Base-by-base conservation (phyloP, 2,888 invertebrate species). In the Cancer borealis region DNA sequence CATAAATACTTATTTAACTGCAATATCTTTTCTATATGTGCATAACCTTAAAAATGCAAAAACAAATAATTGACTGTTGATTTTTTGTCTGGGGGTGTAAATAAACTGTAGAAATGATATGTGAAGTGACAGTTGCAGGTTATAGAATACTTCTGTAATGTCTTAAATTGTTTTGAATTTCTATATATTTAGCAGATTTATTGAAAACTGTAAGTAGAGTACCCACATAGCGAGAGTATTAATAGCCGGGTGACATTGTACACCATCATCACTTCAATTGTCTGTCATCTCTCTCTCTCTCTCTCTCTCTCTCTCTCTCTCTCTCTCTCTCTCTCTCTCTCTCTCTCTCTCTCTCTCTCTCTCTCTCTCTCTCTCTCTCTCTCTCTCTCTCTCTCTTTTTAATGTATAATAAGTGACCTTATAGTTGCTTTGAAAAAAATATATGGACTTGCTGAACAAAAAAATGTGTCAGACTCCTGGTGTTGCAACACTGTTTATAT, bases 301-400 rank as follows among this genome's bases (percentile, higher is more conserved):
- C 60, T 60, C 60, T 60, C 60, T 60, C 60, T 60, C 60, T 60
- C 60, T 60, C 60, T 60, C 60, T 60, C 60, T 60, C 60, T 60
- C 60, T 60, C 60, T 60, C 60, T 60, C 60, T 60, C 60, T 60
- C 60, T 60, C 60, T 60, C 60, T 60, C 60, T 60, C 60, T 60
- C 60, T 60, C 60, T 60, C 60, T 60, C 60, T 60, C 60, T 60
- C 60, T 60, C 60, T 60, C 60, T 60, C 60, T 60, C 60, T 60
- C 60, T 60, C 60, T 60, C 60, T 60, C 60, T 60, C 60, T 60
- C 60, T 60, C 60, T 54, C 54, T 54, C 54, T 54, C 54, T 54
- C 54, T 54, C 54, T 54, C 54, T 54, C 54, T 54, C 54, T 54
- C 54, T 54, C 54, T 60, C 60, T 60, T 17, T 60, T 14, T 39